Conservation (phyloP, 2,888 invertebrate species). For the Scelioninae gen. 1 region DNA sequence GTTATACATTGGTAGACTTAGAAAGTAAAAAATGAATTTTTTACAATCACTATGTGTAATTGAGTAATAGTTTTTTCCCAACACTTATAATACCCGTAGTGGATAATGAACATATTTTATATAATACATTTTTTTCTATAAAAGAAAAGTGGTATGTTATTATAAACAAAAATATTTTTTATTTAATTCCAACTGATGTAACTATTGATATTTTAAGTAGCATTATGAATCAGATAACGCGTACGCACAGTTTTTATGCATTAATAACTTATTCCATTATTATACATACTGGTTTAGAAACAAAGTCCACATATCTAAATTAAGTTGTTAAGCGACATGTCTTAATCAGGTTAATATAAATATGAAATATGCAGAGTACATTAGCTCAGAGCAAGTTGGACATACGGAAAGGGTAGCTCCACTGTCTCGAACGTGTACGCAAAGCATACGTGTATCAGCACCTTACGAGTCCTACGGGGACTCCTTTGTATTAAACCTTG, state of each 20-base stretch:
- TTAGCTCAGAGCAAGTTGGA: conserved; percentile 75
- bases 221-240: conserved; percentile 8
- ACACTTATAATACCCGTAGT: no score
- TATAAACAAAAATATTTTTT: no score
- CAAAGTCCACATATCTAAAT: conserved; percentile 84
- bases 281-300: conserved; percentile 84
- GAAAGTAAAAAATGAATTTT: no score
- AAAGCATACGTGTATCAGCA: conserved; percentile 80
- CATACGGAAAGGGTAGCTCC: conserved; percentile 78
- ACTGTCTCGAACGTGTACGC: conserved; percentile 77
- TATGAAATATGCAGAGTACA: conserved; percentile 84
- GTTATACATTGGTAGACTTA: no score
- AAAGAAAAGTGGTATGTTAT: no score
- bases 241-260: neutral
- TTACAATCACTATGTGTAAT: no score
- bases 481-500: conserved; percentile 84
- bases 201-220: neutral
- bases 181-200: no score
- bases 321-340: conserved; percentile 83
- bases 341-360: conserved; percentile 85
- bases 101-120: no score
- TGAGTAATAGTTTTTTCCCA: no score
- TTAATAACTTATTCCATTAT: conserved; percentile 84
- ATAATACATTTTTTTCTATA: no score
- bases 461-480: conserved; percentile 84